Base-by-base conservation (phyloP, 1,140 invertebrate genomes). In the Euwallacea similis region DNA sequence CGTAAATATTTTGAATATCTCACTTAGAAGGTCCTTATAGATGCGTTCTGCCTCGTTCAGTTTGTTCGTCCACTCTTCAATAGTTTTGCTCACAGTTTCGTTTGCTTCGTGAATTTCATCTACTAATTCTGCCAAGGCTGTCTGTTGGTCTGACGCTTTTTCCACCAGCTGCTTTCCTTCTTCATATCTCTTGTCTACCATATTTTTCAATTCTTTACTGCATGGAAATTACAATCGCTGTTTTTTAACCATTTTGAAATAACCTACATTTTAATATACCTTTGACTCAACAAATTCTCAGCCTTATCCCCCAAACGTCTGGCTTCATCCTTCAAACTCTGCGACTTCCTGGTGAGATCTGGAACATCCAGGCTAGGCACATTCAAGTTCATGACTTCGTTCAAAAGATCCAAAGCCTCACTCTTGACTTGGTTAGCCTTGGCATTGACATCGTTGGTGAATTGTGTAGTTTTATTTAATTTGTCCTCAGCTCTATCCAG, bases 31-130 rank as follows among this genome's bases (percentile, higher is more conserved):
- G 55, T 91, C 95, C 68, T 91, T 85, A 61, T 94, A 88, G 6
- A 95, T 98, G 59, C 92, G 88, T 75, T 93, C 89, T 2, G 96
- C 96, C 79, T 97, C 92, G 75, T 90, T 87, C 0, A 97, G 84
- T 0, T 93, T 96, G 73, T 91, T 89, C 75, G 96, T 93, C 10
- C 93, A 94, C 56, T 90, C 85, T 71, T 89, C 85, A 0, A 97
- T 91, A 21, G 96, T 95, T 66, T 92, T 87, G 66, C 89, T 88
- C 0, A 95, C 95, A 13, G 88, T 87, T 73, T 92, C 88, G 4
- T 87, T 86, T 15, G 67, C 54, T 41, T 47, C 58, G 43, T 69
- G 58, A n/a, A 88, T 87, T 73, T 92, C 89, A 4, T 87, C 86
- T 16, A 92, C 76, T 59, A 91, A 81, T 70, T 89, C 87, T 74